Evolutionary conservation across 2,888 invertebrate species (phyloP).

Genomic region (Pseudococcus jackbeardsleyi): DNA sequence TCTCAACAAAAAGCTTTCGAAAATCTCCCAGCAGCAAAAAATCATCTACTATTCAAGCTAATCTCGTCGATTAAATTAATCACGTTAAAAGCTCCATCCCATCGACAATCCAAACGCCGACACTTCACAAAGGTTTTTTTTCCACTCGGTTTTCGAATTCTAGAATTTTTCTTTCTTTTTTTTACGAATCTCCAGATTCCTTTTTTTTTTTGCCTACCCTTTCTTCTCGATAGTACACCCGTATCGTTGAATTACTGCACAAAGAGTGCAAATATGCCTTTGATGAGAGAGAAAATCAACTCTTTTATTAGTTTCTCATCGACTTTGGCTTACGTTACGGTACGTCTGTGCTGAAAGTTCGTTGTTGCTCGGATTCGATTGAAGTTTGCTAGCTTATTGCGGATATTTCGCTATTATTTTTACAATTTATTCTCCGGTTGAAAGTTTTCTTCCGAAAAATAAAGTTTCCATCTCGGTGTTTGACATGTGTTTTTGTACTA

Average conservation of each 20-base stretch:
- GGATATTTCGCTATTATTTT: conserved; percentile 8
- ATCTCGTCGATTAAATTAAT: conserved; percentile 29
- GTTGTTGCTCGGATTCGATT: not conserved
- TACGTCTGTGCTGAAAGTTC: not conserved
- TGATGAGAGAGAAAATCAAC: conserved; percentile 11
- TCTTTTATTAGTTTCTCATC: conserved; percentile 31
- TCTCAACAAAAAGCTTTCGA: not conserved
- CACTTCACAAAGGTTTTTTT: not conserved
- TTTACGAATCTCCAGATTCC: not conserved
- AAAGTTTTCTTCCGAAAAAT: conserved; percentile 3
- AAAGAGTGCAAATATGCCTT: conserved; percentile 4
- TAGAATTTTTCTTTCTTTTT: not conserved
- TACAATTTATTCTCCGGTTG: conserved; percentile 2
- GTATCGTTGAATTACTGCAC: conserved; percentile 29
- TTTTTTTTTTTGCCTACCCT: not conserved
- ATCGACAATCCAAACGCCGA: not conserved
- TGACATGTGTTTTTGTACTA: not conserved
- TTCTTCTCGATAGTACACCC: not conserved
- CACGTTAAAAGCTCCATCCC: not conserved
- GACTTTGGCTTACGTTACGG: not conserved
- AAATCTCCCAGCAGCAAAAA: not conserved
- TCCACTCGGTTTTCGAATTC: not conserved
- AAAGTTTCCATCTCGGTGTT: not conserved
- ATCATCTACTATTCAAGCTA: not conserved
- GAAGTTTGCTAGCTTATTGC: not conserved